Conservation (phyloP, 2,888 invertebrate genomes). For the Alitta virens region DNA sequence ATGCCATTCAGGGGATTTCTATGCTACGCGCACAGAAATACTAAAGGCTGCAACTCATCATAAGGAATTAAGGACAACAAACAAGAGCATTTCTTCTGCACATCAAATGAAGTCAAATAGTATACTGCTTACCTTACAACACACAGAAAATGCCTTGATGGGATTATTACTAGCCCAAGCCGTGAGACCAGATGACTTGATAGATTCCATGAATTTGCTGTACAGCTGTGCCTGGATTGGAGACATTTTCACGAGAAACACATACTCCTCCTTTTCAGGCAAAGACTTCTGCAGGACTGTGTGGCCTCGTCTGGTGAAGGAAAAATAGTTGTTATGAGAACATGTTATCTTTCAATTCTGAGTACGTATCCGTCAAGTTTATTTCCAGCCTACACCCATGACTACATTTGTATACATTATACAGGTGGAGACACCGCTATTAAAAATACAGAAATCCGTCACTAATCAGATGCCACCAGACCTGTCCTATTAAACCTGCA, state of each 20-base stretch:
- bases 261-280: constrained; percentile 93
- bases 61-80: neutral
- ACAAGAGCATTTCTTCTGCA: neutral
- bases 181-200: constrained; percentile 40
- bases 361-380: no score
- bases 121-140: constrained; percentile 75
- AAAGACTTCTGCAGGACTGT: constrained; percentile 86
- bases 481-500: no score
- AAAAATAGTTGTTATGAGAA: no score
- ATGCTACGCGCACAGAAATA: no score
- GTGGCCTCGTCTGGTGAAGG: constrained; percentile 76
- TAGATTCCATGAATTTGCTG: constrained; percentile 81
- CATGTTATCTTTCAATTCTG: no score
- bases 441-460: no score
- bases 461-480: no score
- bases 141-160: constrained; percentile 95
- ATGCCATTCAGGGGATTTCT: neutral
- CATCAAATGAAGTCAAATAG: neutral
- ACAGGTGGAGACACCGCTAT: no score
- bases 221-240: constrained; percentile 86
- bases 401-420: no score
- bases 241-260: constrained; percentile 85
- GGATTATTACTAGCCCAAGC: constrained; percentile 73
- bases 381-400: no score
- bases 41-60: neutral